These are phyloP conservation scores for Plagiodera versicolora DNA, from an alignment of 2,888 invertebrate genomes.

Conservation along the genomic window DNA sequence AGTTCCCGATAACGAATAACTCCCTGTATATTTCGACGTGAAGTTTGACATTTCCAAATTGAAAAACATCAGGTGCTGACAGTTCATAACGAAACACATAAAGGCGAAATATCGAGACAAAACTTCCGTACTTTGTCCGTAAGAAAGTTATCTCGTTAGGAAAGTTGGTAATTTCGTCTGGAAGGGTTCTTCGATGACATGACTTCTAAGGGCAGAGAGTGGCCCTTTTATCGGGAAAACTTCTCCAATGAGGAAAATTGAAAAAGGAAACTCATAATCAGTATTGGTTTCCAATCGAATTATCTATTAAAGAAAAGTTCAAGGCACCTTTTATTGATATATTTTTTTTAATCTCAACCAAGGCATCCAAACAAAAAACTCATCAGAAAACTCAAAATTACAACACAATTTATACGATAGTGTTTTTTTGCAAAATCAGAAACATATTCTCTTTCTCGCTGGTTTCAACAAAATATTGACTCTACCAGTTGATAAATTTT, in stretches of 20 bases:
- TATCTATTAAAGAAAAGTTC: neutral
- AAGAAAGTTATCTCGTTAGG: conserved; percentile 20
- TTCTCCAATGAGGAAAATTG: neutral
- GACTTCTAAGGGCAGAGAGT: conserved; percentile 8
- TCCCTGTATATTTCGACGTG: too few relatives aligned
- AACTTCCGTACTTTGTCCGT: neutral
- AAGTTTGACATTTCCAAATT: too few relatives aligned
- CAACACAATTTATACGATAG: too few relatives aligned
- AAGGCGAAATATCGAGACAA: conserved; percentile 2
- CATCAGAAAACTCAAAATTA: too few relatives aligned
- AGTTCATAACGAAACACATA: neutral
- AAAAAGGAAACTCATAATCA: neutral
- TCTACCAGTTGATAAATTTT: neutral
- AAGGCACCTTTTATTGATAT: too few relatives aligned
- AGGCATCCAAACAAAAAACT: too few relatives aligned
- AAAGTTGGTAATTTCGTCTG: conserved; percentile 18
- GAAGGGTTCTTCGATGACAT: conserved; percentile 2
- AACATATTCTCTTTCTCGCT: neutral
- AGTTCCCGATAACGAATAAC: too few relatives aligned
- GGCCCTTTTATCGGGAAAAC: neutral
- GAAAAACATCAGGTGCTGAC: too few relatives aligned
- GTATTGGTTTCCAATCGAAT: neutral
- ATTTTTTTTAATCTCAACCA: too few relatives aligned
- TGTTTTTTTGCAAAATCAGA: too few relatives aligned
- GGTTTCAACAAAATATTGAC: neutral